phyloP scores from a whole-genome alignment of 1,140 invertebrate genomes.

The Pomacea maculata region DNA sequence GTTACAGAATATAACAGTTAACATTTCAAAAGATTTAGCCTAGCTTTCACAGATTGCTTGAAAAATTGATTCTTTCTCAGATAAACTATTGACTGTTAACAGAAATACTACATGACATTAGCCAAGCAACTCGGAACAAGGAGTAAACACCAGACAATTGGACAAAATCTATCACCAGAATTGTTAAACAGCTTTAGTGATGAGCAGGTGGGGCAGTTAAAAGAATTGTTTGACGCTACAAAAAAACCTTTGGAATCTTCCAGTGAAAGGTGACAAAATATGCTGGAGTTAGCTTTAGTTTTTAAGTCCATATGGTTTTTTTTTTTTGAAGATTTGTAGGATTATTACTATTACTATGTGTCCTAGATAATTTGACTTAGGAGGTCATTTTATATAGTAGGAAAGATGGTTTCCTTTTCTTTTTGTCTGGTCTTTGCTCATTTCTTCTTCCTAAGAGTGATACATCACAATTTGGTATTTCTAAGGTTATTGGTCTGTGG shows the following conservation, averaged over 20 bases:
- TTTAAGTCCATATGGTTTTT: too few relatives aligned
- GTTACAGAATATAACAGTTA: background rate
- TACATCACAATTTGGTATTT: too few relatives aligned
- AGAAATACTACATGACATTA: constrained; percentile 58
- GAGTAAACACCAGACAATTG: constrained; percentile 43
- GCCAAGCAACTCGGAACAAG: constrained; percentile 50
- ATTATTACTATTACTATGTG: too few relatives aligned
- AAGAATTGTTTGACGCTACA: constrained; percentile 49
- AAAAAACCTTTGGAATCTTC: constrained; percentile 28
- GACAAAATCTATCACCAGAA: constrained; percentile 46
- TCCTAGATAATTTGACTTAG: too few relatives aligned
- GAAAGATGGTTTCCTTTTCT: too few relatives aligned
- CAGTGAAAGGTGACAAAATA: too few relatives aligned
- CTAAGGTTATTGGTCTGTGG: too few relatives aligned
- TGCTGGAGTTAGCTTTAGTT: too few relatives aligned
- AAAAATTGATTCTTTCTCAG: background rate
- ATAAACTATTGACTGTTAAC: constrained; percentile 2
- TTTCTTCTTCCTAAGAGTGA: too few relatives aligned
- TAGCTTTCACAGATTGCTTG: background rate
- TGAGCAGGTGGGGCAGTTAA: constrained; percentile 53
- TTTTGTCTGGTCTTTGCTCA: too few relatives aligned
- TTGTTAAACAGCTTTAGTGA: constrained; percentile 52
- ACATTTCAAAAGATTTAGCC: background rate
- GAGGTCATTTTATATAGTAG: too few relatives aligned
- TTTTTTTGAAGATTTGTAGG: too few relatives aligned